Evolutionary conservation across 2,888 invertebrate species (phyloP), one percentile per base, ranked within the genome.

Genomic region (Scelioninae gen. 1): DNA sequence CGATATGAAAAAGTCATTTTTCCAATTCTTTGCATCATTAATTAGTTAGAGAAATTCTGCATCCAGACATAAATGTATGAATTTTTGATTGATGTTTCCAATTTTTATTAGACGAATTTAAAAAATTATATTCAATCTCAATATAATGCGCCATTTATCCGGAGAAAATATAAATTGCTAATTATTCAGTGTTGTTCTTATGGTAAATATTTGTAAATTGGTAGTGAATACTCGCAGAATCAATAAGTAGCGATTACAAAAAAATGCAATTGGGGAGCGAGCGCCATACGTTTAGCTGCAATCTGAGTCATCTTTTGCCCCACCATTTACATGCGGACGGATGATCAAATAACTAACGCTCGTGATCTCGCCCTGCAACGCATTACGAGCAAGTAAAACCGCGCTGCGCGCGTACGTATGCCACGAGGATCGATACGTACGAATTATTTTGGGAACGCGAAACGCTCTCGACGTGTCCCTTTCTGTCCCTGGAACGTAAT

Each of bases 371-470:
- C 69, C 65, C 55, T 40, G 65, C 65, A 71, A 78, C 78, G 71
- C 78, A 69, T 55, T 69, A 47, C 71, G 63, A 71, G 62, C 68
- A 71, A 69, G 80, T 75, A 84, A 51, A 77, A 34, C 15, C 56
- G 43, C 60, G 58, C 62, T 60, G 60, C 63, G 80, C 74, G 79
- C 68, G 68, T 55, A 55, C 63, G 75, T n/a, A n/a, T n/a, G n/a
- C n/a, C n/a, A n/a, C n/a, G n/a, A n/a, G 87, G 88, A 88, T 88
- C 88, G 87, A 88, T 88, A 88, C 87, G 87, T 87, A 87, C 88
- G 88, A 78, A 88, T 88, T 88, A 88, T 88, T 88, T 88, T 87
- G 88, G 88, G 88, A 88, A 88, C 88, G 87, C 87, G 83, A 87
- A 87, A 86, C 84, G 88, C 86, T 84, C 85, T 84, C 45, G 69